Base-by-base conservation (phyloP, 2,797 vertebrate species). In the Tadarida brasiliensis region DNA sequence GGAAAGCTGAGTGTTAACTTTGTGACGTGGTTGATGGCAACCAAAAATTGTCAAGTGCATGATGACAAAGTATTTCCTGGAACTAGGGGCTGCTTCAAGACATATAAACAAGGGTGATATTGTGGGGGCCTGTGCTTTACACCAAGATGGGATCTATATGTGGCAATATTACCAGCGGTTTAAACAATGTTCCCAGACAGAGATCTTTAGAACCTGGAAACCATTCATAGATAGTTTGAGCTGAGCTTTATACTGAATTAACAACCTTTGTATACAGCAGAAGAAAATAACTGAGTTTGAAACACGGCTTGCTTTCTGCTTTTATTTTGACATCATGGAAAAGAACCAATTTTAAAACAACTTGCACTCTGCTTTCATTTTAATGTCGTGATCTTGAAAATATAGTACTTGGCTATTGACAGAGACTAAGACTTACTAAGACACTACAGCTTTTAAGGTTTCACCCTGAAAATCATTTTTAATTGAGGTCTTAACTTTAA, bases 51-150 rank as follows among this genome's bases (percentile, higher is more conserved):
- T 96, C 95, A 68, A 71, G 59, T 56, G 71, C 77, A 44, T 68
- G 93, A 97, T 97, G 96, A 98, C 96, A 96, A 95, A 95, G 85
- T 95, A 91, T 98, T 98, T 98, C 98, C 97, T 98, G 98, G 97
- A 98, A 96, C 78, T 57, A n/a, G 74, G 65, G 86, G 59, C 94
- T 85, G 84, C 93, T 95, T 94, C 44, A n/a, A 86, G 97, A 80
- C 97, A 74, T 96, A 88, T 82, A 98, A 97, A 96, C 95, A 87
- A 71, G 94, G 7, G 28, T 4, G 12, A 39, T 11, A 4, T 33
- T 77, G 16, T 56, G 76, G 83, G 91, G 77, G 57, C 20, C n/a
- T 14, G 22, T 74, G 73, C 76, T 90, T 71, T 84, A 91, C 95
- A 96, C 67, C 89, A 44, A 59, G 39, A n/a, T 16, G n/a, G 65